These are phyloP conservation scores for Dasypogon diadema DNA, from an alignment of 2,888 invertebrate species.

Conservation along the genomic window DNA sequence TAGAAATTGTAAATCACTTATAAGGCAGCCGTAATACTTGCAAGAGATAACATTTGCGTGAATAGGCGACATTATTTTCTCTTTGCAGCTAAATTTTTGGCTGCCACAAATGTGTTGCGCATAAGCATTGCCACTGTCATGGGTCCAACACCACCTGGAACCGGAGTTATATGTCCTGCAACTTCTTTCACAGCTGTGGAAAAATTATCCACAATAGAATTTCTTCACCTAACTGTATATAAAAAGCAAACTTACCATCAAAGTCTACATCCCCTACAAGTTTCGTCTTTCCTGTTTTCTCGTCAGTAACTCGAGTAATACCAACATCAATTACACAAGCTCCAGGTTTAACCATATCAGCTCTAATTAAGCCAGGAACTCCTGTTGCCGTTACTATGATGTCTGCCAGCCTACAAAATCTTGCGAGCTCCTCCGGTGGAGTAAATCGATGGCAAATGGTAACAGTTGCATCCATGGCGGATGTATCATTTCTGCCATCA, in stretches of 20 bases:
- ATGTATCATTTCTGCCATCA: slow-evolving; percentile 77
- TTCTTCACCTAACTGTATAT: no score
- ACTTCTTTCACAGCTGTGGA: slow-evolving; percentile 65
- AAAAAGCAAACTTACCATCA: slow-evolving; percentile 72
- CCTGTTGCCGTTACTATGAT: slow-evolving; percentile 71
- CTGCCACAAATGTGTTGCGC: slow-evolving; percentile 89
- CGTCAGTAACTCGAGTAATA: slow-evolving; percentile 78
- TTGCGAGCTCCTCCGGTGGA: slow-evolving; percentile 79
- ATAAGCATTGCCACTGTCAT: slow-evolving; percentile 99
- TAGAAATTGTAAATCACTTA: not conserved
- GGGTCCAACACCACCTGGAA: slow-evolving; percentile 97
- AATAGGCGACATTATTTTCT: not conserved
- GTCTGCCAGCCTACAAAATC: slow-evolving; percentile 72
- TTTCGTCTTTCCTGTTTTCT: slow-evolving; percentile 75
- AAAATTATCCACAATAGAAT: not conserved
- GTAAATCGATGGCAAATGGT: slow-evolving; percentile 92
- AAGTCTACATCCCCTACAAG: slow-evolving; percentile 92
- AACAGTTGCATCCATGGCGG: slow-evolving; percentile 87
- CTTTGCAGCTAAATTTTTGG: slow-evolving; percentile 68
- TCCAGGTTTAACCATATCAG: slow-evolving; percentile 90
- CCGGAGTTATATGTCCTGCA: slow-evolving; percentile 93
- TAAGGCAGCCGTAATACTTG: not conserved
- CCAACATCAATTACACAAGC: slow-evolving; percentile 92
- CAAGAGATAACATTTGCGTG: not conserved
- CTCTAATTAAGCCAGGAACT: slow-evolving; percentile 79